Conservation (phyloP, 2,113 vertebrate genomes). For the Cettia cetti region DNA sequence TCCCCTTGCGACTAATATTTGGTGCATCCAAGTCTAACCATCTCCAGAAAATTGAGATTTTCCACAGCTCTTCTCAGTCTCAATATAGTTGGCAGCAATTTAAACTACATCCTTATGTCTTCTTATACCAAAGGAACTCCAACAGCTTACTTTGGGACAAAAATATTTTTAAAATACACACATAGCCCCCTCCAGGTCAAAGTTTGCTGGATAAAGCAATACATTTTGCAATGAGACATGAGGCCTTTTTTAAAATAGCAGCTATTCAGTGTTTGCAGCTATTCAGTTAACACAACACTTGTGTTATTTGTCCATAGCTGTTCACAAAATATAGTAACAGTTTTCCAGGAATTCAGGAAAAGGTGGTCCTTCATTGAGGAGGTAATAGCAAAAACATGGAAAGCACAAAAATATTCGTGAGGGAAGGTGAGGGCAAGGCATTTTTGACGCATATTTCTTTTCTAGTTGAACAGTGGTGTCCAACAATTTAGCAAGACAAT, state of each 20-base stretch:
- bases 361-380: not conserved
- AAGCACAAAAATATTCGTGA: not conserved
- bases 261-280: not conserved
- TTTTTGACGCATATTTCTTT: not conserved
- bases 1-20: constrained; percentile 10
- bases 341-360: not conserved
- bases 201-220: not conserved
- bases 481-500: not conserved
- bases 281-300: not conserved
- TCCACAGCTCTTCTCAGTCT: constrained; percentile 21
- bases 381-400: not conserved
- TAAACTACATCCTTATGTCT: not conserved
- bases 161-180: not conserved
- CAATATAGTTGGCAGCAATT: not conserved
- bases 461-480: not conserved
- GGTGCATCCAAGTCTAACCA: constrained; percentile 5
- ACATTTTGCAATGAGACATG: not conserved
- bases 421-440: not conserved
- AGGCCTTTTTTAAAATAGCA: not conserved
- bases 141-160: not conserved
- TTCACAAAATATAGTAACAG: not conserved
- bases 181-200: not conserved
- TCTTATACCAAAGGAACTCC: not conserved
- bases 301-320: not conserved
- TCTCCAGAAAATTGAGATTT: constrained; percentile 45